phyloP scores from a whole-genome alignment of 2,888 invertebrate genomes.

The Sturmia bella region DNA sequence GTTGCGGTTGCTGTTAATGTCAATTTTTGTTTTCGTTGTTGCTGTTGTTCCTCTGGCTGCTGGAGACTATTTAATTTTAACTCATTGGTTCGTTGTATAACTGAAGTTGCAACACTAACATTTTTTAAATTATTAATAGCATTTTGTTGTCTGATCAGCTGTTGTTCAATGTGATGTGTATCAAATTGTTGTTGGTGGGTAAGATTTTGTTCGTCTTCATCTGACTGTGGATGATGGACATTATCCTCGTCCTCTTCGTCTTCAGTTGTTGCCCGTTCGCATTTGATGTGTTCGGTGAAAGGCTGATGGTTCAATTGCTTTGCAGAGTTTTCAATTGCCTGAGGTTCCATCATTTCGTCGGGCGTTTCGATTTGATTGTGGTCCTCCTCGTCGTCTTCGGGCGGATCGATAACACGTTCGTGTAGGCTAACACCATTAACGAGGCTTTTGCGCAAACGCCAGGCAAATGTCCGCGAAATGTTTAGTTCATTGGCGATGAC shows the following conservation, averaged over 20 bases:
- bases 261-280: constrained; percentile 66
- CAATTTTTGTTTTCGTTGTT: constrained; percentile 29
- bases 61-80: constrained; percentile 40
- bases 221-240: constrained; percentile 55
- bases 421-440: constrained; percentile 80
- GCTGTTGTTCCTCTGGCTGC: constrained; percentile 31
- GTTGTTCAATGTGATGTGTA: constrained; percentile 53
- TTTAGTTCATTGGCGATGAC: constrained; percentile 80
- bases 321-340: constrained; percentile 37
- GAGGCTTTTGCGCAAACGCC: constrained; percentile 80
- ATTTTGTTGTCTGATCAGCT: constrained; percentile 31
- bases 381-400: constrained; percentile 67
- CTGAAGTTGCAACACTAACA: constrained; percentile 61
- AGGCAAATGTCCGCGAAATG: constrained; percentile 81
- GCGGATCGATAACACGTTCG: constrained; percentile 79
- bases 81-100: constrained; percentile 67
- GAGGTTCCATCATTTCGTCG: constrained; percentile 7
- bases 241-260: constrained; percentile 75
- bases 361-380: constrained; percentile 15
- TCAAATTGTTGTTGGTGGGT: constrained; percentile 47
- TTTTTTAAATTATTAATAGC: constrained; percentile 19
- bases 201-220: constrained; percentile 24
- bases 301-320: constrained; percentile 62
- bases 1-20: constrained; percentile 44
- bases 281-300: constrained; percentile 60